These are phyloP conservation scores for Linyphia triangularis DNA, from an alignment of 2,888 invertebrate species.

Conservation along the genomic window DNA sequence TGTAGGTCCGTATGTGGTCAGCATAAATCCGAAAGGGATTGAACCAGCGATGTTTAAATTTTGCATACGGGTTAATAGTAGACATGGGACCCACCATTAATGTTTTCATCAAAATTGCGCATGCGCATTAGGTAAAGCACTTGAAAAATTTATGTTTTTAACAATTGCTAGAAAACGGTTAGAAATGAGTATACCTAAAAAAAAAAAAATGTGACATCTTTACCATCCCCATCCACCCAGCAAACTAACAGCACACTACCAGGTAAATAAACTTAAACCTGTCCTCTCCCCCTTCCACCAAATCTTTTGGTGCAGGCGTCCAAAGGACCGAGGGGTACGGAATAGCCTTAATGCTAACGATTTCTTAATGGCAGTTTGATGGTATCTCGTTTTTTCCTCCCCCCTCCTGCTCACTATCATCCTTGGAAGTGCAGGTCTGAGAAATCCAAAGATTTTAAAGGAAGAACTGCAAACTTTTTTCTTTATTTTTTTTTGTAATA, in stretches of 20 bases:
- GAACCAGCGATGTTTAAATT: no score
- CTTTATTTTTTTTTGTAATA: not conserved
- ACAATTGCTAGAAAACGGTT: no score
- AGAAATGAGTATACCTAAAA: no score
- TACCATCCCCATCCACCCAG: no score
- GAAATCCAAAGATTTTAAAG: not conserved
- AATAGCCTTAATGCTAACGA: constrained; percentile 59
- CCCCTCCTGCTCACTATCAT: not conserved
- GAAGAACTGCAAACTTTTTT: not conserved
- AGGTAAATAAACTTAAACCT: constrained; percentile 48
- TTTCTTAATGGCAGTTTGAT: constrained; percentile 73
- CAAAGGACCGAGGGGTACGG: constrained; percentile 12
- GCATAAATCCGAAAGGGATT: no score
- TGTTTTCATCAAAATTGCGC: no score
- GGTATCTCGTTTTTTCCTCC: constrained; percentile 32
- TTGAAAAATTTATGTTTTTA: no score
- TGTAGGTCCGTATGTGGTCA: no score
- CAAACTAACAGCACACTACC: not conserved
- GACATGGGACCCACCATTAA: no score
- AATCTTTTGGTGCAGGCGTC: not conserved
- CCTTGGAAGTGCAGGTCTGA: not conserved
- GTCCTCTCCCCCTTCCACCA: constrained; percentile 14
- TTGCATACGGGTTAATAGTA: no score
- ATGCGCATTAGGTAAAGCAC: no score
- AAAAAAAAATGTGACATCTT: no score